Base-by-base conservation (phyloP, 2,797 vertebrate genomes). In the Gastrophryne carolinensis region DNA sequence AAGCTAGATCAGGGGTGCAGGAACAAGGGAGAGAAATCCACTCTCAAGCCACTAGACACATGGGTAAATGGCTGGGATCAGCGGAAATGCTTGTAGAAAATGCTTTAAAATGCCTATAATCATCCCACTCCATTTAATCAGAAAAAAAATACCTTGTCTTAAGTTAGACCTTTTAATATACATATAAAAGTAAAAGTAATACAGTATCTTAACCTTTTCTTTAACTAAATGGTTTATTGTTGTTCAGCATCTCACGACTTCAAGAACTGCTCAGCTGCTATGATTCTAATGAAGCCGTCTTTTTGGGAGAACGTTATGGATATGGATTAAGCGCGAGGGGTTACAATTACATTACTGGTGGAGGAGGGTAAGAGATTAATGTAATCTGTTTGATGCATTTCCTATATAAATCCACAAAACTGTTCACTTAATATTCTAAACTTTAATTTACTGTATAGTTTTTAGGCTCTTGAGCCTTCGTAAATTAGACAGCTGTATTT, bases 261-360 rank as follows among this genome's bases (percentile, higher is more conserved):
- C 93, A 84, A 78, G 90, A 83, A 70, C 65, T 99, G 85, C 93
- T 99, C 79, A 95, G 96, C 89, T 99, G 97, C 81, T 99, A 98
- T 41, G 81, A 94, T 73, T 83, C 94, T 34, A 84, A 81, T 1
- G 94, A 95, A 50, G 84, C 96, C 0, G 86, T 98, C 69, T 92
- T 94, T 82, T 93, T 99, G 15, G 97, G 97, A 73, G 97, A 99
- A 81, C 90, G 97, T 34, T 98, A 99, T 0, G 97, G 97, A 78
- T 98, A 98, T 0, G 95, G 97, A 72, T 87, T 99, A 80, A 92
- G 93, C 82, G 92, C 96, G 63, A 96, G 97, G 6, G 97, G 97
- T 80, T 99, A 98, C 84, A 98, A 95, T 86, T 99, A 99, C 65
- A 88, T 99, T 90, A 99, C 97, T 0, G 97, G 97, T 26, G 97